Conservation (phyloP, 2,113 vertebrate genomes). For the Xenopus borealis region DNA sequence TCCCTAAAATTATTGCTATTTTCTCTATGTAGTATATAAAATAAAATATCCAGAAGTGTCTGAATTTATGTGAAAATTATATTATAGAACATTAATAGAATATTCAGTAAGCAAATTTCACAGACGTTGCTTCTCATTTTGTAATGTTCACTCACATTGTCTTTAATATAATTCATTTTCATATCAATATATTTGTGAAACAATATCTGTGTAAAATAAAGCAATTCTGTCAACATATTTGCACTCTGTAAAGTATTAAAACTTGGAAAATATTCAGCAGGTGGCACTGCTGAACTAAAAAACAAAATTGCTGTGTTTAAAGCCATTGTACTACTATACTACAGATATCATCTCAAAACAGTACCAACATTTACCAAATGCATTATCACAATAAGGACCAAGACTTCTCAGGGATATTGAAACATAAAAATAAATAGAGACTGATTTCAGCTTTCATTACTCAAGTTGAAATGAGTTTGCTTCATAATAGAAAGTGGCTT, state of each 20-base stretch:
- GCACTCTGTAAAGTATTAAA: background rate
- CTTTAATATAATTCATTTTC: no score
- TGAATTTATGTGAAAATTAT: no score
- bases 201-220: no score
- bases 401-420: conserved; percentile 15
- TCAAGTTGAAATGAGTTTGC: conserved; percentile 32
- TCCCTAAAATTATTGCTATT: no score
- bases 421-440: conserved; percentile 28
- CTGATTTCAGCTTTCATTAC: conserved; percentile 25
- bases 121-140: no score
- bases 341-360: background rate
- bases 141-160: no score
- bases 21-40: no score
- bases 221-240: no score
- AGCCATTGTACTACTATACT: background rate
- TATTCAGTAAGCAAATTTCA: no score
- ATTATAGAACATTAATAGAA: no score
- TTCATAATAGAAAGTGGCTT: conserved; percentile 32
- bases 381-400: conserved; percentile 26
- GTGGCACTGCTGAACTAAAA: conserved; percentile 21
- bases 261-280: conserved; percentile 6
- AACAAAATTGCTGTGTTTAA: background rate
- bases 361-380: background rate
- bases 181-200: no score
- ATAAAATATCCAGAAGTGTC: no score